phyloP scores from a whole-genome alignment of 2,888 invertebrate genomes.

The Drosophila demipolita region DNA sequence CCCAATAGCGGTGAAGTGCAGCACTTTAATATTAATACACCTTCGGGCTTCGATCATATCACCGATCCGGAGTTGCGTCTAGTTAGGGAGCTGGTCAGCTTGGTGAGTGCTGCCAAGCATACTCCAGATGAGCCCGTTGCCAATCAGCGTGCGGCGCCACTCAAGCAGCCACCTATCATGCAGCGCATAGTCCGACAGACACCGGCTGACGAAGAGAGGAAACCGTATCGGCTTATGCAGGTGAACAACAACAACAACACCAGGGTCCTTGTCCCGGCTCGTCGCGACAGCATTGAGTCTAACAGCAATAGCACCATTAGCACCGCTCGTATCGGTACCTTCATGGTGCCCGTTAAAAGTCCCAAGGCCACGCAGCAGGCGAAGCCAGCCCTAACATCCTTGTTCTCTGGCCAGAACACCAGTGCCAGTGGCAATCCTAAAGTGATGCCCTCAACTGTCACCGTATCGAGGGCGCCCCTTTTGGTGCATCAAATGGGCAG shows the following conservation, averaged over 20 bases:
- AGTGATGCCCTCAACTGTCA: background rate
- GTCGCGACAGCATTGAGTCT: conserved; percentile 46
- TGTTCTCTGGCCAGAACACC: background rate
- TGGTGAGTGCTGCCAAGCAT: conserved; percentile 74
- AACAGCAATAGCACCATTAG: conserved; percentile 23
- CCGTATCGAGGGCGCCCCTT: conserved; percentile 7
- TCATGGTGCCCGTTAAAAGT: conserved; percentile 28
- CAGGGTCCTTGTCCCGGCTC: conserved; percentile 15
- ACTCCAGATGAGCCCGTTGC: conserved; percentile 9
- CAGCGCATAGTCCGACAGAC: conserved; percentile 2
- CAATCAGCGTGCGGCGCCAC: background rate
- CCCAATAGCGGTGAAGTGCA: conserved; percentile 59
- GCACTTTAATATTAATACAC: conserved; percentile 64
- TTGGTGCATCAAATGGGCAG: conserved; percentile 51
- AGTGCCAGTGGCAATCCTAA: background rate
- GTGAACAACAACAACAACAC: conserved; percentile 18
- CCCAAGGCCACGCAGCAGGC: background rate
- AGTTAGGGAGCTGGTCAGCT: conserved; percentile 72
- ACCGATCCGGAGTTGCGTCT: conserved; percentile 66
- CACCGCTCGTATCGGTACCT: conserved; percentile 9
- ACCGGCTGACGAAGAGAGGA: conserved; percentile 36
- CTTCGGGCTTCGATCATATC: conserved; percentile 53
- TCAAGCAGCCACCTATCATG: background rate
- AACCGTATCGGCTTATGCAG: conserved; percentile 50
- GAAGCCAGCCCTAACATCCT: conserved; percentile 4